These are phyloP conservation scores for Actinernus sp. DNA, from an alignment of 92 coral and sea anemone species.

Conservation along the genomic window DNA sequence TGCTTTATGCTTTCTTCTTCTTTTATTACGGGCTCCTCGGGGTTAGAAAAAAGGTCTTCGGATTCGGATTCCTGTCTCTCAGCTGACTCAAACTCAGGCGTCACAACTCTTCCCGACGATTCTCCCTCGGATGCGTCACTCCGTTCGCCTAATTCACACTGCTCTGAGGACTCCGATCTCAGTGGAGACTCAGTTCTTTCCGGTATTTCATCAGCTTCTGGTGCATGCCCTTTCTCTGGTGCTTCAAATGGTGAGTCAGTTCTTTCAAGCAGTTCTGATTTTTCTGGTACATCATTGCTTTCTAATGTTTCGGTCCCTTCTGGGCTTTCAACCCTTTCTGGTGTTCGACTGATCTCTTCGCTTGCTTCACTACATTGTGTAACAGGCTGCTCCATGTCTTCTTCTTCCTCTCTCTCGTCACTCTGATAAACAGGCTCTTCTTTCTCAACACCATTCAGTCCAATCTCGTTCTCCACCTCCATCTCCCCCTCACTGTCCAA, in stretches of 20 bases:
- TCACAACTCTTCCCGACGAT: constrained; percentile 6
- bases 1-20: background rate
- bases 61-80: constrained; percentile 7
- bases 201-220: background rate
- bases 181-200: no score
- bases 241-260: constrained; percentile 16
- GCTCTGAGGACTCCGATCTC: no score
- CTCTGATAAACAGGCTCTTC: constrained; percentile 60
- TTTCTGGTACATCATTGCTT: constrained; percentile 3
- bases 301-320: constrained; percentile 11
- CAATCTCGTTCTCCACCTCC: constrained; percentile 10
- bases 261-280: background rate
- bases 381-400: constrained; percentile 33
- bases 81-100: constrained; percentile 12
- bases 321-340: constrained; percentile 7
- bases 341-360: constrained; percentile 7
- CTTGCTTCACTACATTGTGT: background rate
- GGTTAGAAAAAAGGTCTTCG: constrained; percentile 22
- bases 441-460: constrained; percentile 34
- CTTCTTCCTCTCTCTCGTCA: constrained; percentile 27
- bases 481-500: constrained; percentile 18
- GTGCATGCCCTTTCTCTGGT: background rate
- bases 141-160: no score
- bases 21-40: constrained; percentile 29
- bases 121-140: constrained; percentile 6